A percentile compares a stretch with the other conserved stretches of the same genome.
phyloP scores from a whole-genome alignment of 2,797 vertebrate genomes.

The Cyclopterus lumpus region DNA sequence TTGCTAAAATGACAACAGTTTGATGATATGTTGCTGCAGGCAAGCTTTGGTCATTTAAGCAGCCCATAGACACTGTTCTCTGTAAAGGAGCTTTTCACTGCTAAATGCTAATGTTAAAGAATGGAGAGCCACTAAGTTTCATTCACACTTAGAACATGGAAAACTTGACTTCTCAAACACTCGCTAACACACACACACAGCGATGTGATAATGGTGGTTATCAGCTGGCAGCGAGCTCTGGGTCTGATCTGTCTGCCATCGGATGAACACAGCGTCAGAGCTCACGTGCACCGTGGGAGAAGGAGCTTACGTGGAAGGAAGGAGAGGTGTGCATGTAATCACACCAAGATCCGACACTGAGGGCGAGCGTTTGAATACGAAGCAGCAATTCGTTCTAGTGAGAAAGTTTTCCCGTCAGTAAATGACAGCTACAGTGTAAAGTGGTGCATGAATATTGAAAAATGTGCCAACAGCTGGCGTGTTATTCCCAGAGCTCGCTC shows the following conservation, averaged over 20 bases:
- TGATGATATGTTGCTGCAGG: not conserved
- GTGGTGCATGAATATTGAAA: conserved; percentile 29
- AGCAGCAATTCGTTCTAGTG: not conserved
- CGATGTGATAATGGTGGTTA: conserved; percentile 40
- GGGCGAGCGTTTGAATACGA: not conserved
- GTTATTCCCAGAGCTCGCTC: conserved; percentile 52
- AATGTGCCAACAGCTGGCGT: conserved; percentile 58
- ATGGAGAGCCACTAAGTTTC: not conserved
- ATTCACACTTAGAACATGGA: not conserved
- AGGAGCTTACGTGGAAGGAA: conserved; percentile 39
- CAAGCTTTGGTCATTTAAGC: too few species aligned
- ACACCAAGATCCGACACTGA: not conserved
- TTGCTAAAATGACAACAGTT: not conserved
- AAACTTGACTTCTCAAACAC: not conserved
- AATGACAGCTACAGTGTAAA: conserved; percentile 13
- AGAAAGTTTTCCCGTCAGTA: conserved; percentile 16
- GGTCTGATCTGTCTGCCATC: conserved; percentile 58
- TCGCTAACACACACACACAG: conserved; percentile 16
- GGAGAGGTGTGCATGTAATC: conserved; percentile 10
- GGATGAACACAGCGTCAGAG: conserved; percentile 55
- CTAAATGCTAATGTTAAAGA: not conserved
- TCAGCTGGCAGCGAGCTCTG: conserved; percentile 36
- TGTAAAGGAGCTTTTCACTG: not conserved
- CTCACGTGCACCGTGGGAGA: conserved; percentile 63
- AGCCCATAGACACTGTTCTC: not conserved